Percentiles rank a stretch among this genome's conserved stretches.
These are phyloP conservation scores for Sarcophaga bullata DNA, from an alignment of 1,140 invertebrate genomes.

Conservation along the genomic window DNA sequence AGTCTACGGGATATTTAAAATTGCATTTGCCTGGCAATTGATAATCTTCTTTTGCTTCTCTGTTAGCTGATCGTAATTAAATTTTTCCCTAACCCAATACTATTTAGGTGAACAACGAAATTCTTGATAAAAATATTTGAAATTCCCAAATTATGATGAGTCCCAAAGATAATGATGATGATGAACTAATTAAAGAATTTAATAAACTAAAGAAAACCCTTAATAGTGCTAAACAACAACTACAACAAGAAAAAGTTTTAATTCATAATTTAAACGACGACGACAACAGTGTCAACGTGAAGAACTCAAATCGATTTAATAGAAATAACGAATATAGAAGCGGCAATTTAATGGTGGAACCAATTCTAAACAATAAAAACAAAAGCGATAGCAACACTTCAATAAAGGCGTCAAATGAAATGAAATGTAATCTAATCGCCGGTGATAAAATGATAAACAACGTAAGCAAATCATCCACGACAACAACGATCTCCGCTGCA, in stretches of 20 bases:
- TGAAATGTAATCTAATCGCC: conserved; percentile 34
- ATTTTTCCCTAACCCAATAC: not conserved
- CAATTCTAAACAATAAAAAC: not conserved
- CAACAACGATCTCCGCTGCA: not conserved
- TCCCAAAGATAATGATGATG: not conserved
- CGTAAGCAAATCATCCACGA: conserved; percentile 44
- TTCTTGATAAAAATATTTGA: not conserved
- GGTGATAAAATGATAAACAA: conserved; percentile 43
- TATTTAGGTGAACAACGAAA: conserved; percentile 4
- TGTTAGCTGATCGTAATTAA: not conserved
- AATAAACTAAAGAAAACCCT: not conserved
- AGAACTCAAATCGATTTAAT: too few relatives aligned
- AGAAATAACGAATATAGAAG: not conserved
- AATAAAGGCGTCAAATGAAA: conserved; percentile 20
- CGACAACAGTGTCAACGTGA: too few relatives aligned
- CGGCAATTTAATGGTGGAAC: conserved; percentile 9
- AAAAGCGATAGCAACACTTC: conserved; percentile 28
- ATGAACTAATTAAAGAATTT: not conserved
- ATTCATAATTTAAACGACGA: too few relatives aligned
- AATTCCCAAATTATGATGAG: not conserved
- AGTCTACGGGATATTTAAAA: too few relatives aligned
- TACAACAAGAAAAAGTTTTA: too few relatives aligned
- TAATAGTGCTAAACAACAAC: too few relatives aligned
- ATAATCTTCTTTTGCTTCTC: too few relatives aligned
- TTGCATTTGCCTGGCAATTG: too few relatives aligned